phyloP scores from a whole-genome alignment of 2,113 vertebrate genomes.

The Cyrtonyx montezumae region DNA sequence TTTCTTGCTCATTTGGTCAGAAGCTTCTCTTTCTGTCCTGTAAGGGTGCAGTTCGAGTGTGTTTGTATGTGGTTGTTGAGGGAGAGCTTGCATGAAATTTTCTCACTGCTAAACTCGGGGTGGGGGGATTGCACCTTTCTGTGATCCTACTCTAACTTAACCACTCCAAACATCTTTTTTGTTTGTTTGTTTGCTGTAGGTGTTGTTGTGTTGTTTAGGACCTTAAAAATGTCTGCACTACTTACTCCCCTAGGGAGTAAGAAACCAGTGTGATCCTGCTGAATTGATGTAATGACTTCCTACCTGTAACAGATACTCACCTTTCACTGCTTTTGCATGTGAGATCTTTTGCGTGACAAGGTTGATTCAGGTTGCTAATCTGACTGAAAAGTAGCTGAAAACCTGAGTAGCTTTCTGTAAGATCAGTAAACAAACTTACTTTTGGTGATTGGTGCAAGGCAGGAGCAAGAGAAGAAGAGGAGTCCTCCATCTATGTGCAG shows the following conservation, averaged over 20 bases:
- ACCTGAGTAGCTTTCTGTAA: background rate
- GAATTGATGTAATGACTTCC: background rate
- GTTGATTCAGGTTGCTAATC: background rate
- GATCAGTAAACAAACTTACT: background rate
- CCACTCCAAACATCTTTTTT: background rate
- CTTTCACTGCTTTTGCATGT: background rate
- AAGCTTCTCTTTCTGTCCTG: background rate
- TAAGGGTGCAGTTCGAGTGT: background rate
- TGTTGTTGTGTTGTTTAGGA: background rate
- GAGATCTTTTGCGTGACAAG: background rate
- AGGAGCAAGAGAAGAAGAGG: background rate
- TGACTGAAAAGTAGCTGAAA: background rate
- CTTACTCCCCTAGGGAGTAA: background rate
- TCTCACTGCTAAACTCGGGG: background rate
- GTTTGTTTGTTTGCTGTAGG: background rate
- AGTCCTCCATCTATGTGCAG: fast-evolving
- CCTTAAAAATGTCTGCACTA: background rate
- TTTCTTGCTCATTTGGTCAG: background rate
- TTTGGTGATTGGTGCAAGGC: background rate
- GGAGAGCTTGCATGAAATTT: background rate
- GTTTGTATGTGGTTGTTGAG: background rate
- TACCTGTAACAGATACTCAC: background rate
- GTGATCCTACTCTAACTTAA: background rate
- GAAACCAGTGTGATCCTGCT: background rate
- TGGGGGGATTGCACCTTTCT: background rate